Conservation (phyloP, 2,888 invertebrate species). For the Amorpha juglandis region DNA sequence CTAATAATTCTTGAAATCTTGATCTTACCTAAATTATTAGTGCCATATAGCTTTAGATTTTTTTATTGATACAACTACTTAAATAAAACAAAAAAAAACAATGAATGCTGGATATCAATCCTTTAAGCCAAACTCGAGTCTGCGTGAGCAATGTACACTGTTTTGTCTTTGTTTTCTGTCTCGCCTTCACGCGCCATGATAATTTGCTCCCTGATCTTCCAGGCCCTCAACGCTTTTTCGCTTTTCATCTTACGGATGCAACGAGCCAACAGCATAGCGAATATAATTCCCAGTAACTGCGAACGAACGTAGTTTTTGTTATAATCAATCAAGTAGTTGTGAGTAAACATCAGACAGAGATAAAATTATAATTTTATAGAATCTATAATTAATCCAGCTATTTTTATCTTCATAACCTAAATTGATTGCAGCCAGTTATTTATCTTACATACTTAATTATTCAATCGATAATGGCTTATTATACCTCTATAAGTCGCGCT, state of each 20-base stretch:
- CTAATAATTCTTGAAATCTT: no score
- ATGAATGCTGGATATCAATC: background rate
- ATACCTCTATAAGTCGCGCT: no score
- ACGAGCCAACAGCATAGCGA: slow-evolving; percentile 93
- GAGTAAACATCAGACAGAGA: background rate
- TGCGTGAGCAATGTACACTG: slow-evolving; percentile 57
- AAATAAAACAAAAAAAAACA: background rate
- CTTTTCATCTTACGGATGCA: slow-evolving; percentile 91
- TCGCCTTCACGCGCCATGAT: slow-evolving; percentile 64
- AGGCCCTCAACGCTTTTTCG: slow-evolving; percentile 86
- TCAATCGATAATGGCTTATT: no score
- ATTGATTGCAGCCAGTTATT: background rate
- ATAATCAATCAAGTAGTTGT: background rate
- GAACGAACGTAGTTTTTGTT: slow-evolving; percentile 37
- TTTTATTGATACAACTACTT: background rate
- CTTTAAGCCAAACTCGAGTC: slow-evolving; percentile 51
- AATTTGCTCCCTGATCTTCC: slow-evolving; percentile 86
- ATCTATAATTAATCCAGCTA: background rate
- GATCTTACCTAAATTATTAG: no score
- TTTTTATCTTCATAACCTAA: slow-evolving; percentile 7
- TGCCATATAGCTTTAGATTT: background rate
- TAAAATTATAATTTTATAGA: background rate
- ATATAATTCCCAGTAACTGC: slow-evolving; percentile 92
- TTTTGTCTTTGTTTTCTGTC: slow-evolving; percentile 46
- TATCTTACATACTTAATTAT: background rate